Conservation (phyloP, 2,113 vertebrate species). For the Stigmatopora argus region DNA sequence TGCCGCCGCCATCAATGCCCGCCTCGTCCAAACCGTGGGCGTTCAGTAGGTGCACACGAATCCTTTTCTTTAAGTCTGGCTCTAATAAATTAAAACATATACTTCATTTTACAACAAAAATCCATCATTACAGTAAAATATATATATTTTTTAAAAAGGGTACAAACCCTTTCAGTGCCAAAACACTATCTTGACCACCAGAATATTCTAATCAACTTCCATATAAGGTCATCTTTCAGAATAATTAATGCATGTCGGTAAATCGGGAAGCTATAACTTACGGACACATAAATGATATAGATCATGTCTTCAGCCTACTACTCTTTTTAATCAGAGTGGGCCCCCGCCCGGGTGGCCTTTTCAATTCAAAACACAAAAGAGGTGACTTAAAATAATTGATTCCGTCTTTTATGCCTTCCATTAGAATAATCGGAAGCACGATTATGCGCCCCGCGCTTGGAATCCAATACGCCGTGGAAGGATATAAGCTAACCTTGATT, state of each 20-base stretch:
- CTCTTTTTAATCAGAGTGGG: slow-evolving; percentile 68
- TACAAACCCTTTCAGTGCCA: slow-evolving; percentile 2
- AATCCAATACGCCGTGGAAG: slow-evolving; percentile 38
- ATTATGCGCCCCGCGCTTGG: slow-evolving; percentile 51
- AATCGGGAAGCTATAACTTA: slow-evolving; percentile 65
- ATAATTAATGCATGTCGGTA: slow-evolving; percentile 62
- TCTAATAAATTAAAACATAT: slow-evolving; percentile 62
- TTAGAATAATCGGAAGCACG: slow-evolving; percentile 65
- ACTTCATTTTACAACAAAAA: neutral
- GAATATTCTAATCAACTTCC: slow-evolving; percentile 62
- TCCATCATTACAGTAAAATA: neutral
- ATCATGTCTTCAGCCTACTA: slow-evolving; percentile 60
- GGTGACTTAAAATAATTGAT: slow-evolving; percentile 72
- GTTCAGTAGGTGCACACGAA: slow-evolving; percentile 92
- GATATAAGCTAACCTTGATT: slow-evolving; percentile 40
- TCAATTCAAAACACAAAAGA: slow-evolving; percentile 65
- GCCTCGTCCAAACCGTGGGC: slow-evolving; percentile 95
- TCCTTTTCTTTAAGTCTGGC: slow-evolving; percentile 90
- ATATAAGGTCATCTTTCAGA: slow-evolving; percentile 62
- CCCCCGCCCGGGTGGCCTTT: slow-evolving; percentile 57
- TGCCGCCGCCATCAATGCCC: slow-evolving; percentile 94
- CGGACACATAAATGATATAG: slow-evolving; percentile 66
- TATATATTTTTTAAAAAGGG: neutral
- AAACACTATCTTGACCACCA: slow-evolving; percentile 38
- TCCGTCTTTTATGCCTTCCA: slow-evolving; percentile 64